Evolutionary conservation across 2,113 vertebrate genomes (phyloP).

Genomic region (Centrocercus urophasianus): DNA sequence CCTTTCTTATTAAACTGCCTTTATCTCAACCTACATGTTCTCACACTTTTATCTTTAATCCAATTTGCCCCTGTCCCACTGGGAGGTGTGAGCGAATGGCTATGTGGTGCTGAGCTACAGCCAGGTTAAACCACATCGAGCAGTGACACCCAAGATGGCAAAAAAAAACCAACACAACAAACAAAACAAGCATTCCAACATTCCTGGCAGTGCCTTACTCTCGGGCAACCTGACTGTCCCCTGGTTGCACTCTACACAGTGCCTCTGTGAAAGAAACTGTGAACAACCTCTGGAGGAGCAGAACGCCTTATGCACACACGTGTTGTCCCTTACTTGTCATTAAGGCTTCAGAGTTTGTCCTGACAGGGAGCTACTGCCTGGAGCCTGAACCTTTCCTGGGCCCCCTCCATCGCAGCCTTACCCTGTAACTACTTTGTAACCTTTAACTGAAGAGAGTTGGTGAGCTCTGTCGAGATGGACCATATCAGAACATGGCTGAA

Average conservation of each 20-base stretch:
- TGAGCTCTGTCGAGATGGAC: not conserved
- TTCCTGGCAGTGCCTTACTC: not conserved
- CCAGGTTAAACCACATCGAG: not conserved
- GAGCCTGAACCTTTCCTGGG: not conserved
- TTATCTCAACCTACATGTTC: not conserved
- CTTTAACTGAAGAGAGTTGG: not conserved
- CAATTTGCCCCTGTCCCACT: not conserved
- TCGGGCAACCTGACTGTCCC: not conserved
- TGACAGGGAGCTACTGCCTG: not conserved
- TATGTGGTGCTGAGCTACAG: not conserved
- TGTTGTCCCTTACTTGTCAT: not conserved
- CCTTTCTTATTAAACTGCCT: not conserved
- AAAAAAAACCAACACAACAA: no score
- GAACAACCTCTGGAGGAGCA: not conserved
- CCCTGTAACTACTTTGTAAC: not conserved
- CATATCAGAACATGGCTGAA: not conserved
- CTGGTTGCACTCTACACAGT: not conserved
- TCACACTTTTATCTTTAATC: not conserved
- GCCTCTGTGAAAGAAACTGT: not conserved
- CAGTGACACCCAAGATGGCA: not conserved
- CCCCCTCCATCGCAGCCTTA: not conserved
- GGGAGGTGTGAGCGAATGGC: not conserved
- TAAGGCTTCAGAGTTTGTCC: not conserved
- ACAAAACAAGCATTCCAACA: no score
- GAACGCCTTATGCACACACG: not conserved